Evolutionary conservation across 2,888 invertebrate genomes (phyloP).

Genomic region (Aelia acuminata): DNA sequence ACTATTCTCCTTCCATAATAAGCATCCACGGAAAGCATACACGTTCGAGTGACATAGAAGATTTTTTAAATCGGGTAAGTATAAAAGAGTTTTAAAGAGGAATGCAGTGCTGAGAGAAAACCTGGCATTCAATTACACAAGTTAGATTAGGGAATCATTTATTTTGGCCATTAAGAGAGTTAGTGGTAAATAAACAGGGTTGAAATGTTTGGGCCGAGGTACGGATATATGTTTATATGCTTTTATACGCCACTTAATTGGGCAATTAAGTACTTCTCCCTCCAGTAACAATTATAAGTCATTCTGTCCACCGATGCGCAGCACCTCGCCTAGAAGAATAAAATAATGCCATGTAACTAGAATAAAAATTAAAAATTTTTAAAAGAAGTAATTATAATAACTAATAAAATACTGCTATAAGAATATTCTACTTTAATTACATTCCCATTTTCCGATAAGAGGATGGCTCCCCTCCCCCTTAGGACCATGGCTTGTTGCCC

Average conservation of each 20-base stretch:
- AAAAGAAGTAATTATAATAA: too few species aligned
- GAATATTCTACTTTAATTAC: too few species aligned
- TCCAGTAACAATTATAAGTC: neutral
- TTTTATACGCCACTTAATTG: constrained; percentile 48
- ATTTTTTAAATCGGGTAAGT: neutral
- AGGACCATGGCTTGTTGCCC: too few species aligned
- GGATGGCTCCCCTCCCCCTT: too few species aligned
- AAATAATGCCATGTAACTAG: too few species aligned
- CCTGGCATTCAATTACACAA: constrained; percentile 27
- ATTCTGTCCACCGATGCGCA: too few species aligned
- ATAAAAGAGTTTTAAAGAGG: constrained; percentile 22
- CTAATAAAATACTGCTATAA: too few species aligned
- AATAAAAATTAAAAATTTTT: too few species aligned
- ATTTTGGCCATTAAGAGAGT: constrained; percentile 25
- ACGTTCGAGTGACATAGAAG: neutral
- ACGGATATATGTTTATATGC: constrained; percentile 41
- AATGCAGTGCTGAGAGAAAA: constrained; percentile 7
- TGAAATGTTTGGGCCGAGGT: constrained; percentile 39
- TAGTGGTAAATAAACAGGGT: constrained; percentile 44
- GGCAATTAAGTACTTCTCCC: constrained; percentile 9
- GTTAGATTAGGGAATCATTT: constrained; percentile 28
- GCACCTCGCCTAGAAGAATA: too few species aligned
- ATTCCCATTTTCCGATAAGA: too few species aligned
- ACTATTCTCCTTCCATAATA: neutral
- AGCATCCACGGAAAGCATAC: neutral